Conservation (phyloP, 2,888 invertebrate genomes). For the Balanococcus diminutus region DNA sequence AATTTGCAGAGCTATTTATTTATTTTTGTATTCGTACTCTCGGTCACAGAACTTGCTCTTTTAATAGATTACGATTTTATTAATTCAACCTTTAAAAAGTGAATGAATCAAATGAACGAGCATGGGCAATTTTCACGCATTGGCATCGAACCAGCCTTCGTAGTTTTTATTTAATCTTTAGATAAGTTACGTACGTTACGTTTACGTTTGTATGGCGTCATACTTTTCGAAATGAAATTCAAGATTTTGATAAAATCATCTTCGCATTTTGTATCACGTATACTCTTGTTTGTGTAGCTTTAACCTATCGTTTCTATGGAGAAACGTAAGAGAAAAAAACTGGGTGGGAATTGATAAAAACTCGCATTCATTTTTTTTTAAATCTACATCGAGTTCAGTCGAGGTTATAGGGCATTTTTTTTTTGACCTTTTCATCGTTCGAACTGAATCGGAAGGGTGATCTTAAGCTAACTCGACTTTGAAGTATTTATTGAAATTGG, state of each 20-base stretch:
- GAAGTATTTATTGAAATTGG: no score
- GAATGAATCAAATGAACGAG: background rate
- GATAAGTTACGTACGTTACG: background rate
- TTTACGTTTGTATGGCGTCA: background rate
- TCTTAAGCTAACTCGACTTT: no score
- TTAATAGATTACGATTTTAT: background rate
- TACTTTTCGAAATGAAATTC: conserved; percentile 2
- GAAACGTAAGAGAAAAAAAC: background rate
- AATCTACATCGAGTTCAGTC: background rate
- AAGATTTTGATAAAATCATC: background rate
- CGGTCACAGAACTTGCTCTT: background rate
- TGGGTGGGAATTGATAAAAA: background rate
- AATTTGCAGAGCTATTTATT: no score
- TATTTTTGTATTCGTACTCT: no score
- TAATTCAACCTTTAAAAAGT: background rate
- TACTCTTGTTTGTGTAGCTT: background rate
- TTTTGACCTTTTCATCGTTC: no score
- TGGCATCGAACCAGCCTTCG: background rate
- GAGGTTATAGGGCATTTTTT: background rate
- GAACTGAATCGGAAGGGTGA: no score
- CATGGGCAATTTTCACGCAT: background rate
- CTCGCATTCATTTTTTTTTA: background rate
- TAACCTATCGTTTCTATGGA: background rate
- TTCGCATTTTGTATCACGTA: background rate
- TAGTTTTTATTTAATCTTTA: background rate